A percentile compares a stretch with the other conserved stretches of the same genome.
phyloP scores from a whole-genome alignment of 2,113 vertebrate genomes.

The Sporophila hypoxantha region DNA sequence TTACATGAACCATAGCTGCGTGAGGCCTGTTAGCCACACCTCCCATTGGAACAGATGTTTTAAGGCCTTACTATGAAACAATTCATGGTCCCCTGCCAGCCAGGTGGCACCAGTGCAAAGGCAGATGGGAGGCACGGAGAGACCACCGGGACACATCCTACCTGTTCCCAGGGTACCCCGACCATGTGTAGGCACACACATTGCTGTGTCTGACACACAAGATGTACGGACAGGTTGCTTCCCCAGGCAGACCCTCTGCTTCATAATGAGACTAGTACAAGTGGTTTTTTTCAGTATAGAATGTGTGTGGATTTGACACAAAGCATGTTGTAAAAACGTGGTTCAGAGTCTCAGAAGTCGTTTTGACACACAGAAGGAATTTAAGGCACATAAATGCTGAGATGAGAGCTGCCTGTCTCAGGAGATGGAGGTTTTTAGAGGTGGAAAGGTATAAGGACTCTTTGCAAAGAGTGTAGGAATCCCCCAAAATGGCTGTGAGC shows the following conservation, averaged over 20 bases:
- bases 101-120: not conserved
- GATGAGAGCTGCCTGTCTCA: not conserved
- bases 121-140: not conserved
- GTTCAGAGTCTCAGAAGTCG: not conserved
- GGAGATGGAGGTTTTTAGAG: not conserved
- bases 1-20: not conserved
- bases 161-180: not conserved
- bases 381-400: not conserved
- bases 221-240: not conserved
- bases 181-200: accelerated
- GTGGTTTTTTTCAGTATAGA: not conserved
- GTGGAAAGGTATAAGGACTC: not conserved
- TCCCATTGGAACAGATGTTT: not conserved
- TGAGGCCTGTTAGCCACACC: not conserved
- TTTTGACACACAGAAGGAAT: not conserved
- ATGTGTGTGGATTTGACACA: not conserved
- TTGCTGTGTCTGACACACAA: not conserved
- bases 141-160: not conserved
- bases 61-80: not conserved
- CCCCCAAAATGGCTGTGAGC: not conserved
- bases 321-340: not conserved
- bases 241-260: not conserved
- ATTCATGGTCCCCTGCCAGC: not conserved
- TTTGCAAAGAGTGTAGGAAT: not conserved
- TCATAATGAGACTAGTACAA: not conserved